Evolutionary conservation across 64 coral and sea anemone species (phyloP), one percentile per base, ranked within the genome.

Genomic region (Porites australiensis): DNA sequence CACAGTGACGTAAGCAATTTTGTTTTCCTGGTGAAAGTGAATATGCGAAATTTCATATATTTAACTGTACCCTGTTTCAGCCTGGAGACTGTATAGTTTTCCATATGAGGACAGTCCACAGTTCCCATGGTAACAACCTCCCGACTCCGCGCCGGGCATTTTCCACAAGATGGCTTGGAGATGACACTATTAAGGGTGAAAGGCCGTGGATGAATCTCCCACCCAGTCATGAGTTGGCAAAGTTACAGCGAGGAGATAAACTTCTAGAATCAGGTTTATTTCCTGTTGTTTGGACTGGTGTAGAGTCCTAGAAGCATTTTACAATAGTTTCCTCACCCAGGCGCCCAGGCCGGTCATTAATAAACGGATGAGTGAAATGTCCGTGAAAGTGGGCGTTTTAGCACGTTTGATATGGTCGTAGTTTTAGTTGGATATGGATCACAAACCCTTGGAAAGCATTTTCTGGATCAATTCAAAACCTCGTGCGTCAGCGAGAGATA

Each of bases 81-180:
- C 87, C 87, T 4, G 87, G 87, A 47, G 87, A 89, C 73, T 89
- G 87, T 57, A 89, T 89, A 64, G 72, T 89, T 20, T 89, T 89
- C 57, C 87, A 89, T 55, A 89, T 89, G 87, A 89, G 52, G 45
- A 89, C 73, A 63, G 87, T 74, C 44, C 87, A 89, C 23, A 62
- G 87, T 21, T 72, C 87, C 11, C 44, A 89, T 51, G 87, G 87
- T 9, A 89, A 89, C 72, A 77, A 89, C 14, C 87, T 89, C 2
- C 10, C 37, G 6, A 89, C 87, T 1, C 87, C 87, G 1, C 54
- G 87, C 4, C 87, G 87, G 13, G 87, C 87, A 6, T 89, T 89
- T 44, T 89, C 87, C 3, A 89, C 87, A 13, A 55, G 87, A 77
- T 89, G 87, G 87, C 72, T 89, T 48, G 87, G 87, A 48, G 22